Base-by-base conservation (phyloP, 2,888 invertebrate species). In the Platycheirus albimanus region DNA sequence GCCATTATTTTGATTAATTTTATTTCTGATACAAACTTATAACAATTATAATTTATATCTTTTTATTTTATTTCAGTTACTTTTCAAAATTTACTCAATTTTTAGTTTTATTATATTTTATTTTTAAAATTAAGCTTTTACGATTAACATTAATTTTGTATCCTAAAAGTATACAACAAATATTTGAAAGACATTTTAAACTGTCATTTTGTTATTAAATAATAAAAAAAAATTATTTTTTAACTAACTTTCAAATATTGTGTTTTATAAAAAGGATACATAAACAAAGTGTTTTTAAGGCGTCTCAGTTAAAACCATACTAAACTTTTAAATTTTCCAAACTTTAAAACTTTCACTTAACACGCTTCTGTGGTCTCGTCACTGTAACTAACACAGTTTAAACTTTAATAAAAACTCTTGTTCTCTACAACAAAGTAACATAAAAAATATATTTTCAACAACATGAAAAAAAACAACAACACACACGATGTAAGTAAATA, bases 1-100 rank as follows among this genome's bases (percentile, higher is more conserved):
- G 87, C 87, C 87, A 87, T 86, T 64, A 77, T 75, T 80, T 49
- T 67, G n/a, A n/a, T 61, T 63, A n/a, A 52, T n/a, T 58, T 15
- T 47, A 28, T 43, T 71, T 11, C 24, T 15, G n/a, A 51, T 41
- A 47, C 30, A 3, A 24, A 36, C 33, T 66, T 15, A 45, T 58
- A n/a, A 24, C 43, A 38, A 47, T 63, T 30, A 33, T 38, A 54
- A 63, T 52, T 51, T 45, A 64, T 43, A 52, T 66, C 24, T 38
- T 72, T 69, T 52, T 51, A 36, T 61, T 61, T 75, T 52, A 47
- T 74, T 79, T 63, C 74, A 79, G 69, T 69, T 19, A 63, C 41
- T 49, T 69, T 64, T 69, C 43, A 49, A 49, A 76, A 76, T 81
- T 56, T 41, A 8, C 64, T n/a, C n/a, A n/a, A n/a, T 63, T 74